Conservation (phyloP, 1,140 invertebrate genomes). For the Drosophila funebris region DNA sequence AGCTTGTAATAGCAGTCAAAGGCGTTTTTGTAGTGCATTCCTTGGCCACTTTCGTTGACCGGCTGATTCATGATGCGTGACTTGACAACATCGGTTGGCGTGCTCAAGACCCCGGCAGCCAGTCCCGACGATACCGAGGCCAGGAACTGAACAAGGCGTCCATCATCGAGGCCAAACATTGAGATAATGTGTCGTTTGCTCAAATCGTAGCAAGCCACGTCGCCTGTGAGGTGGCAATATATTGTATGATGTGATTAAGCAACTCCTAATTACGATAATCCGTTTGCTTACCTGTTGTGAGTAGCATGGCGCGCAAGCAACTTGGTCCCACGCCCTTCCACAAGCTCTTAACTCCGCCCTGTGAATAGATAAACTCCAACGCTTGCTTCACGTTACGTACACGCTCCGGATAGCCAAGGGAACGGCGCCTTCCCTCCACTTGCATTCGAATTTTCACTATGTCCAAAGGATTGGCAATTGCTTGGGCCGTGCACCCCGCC, state of each 20-base stretch:
- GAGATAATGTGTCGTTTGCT: conserved; percentile 9
- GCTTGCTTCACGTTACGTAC: not conserved
- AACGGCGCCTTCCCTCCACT: conserved; percentile 10
- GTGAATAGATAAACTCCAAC: not conserved
- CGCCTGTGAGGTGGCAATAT: conserved; percentile 1
- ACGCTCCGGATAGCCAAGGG: not conserved
- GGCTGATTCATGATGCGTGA: conserved; percentile 25
- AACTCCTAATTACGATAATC: too few relatives aligned
- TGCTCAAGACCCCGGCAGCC: not conserved
- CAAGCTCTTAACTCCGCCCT: not conserved
- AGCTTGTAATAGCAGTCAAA: conserved; percentile 10
- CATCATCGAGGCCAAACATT: not conserved
- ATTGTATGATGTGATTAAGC: not conserved
- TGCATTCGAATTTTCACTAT: conserved; percentile 16
- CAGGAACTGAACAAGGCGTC: conserved; percentile 1
- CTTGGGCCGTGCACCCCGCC: conserved; percentile 8
- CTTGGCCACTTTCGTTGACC: not conserved
- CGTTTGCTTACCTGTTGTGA: conserved; percentile 13
- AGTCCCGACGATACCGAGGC: conserved; percentile 8
- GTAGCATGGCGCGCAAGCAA: conserved; percentile 5
- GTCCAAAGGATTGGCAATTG: conserved; percentile 22
- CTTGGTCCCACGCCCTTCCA: conserved; percentile 18
- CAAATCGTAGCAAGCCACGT: conserved; percentile 6
- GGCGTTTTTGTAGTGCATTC: not conserved
- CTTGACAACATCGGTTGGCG: conserved; percentile 18